Base-by-base conservation (phyloP, 1,140 invertebrate species). In the Aphelenchoides avenae region DNA sequence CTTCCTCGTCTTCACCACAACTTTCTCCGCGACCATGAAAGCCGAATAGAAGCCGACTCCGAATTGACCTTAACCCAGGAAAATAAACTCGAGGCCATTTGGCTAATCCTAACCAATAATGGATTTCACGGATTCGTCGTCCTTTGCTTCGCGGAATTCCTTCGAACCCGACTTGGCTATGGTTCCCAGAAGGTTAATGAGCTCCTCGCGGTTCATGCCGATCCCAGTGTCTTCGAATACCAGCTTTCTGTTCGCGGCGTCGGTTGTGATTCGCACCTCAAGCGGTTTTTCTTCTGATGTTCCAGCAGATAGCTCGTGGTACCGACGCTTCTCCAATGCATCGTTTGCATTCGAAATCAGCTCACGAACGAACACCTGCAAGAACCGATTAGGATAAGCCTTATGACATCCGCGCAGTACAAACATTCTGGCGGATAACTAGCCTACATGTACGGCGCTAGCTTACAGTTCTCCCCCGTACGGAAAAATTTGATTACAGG, bases 11-110 rank as follows among this genome's bases (percentile, higher is more conserved):
- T 82, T 93, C 0, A 97, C 91, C 75, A 92, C 88, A 13, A 96
- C 89, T 77, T 87, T 87, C 66, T 94, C 86, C 27, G 50, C 89
- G 1, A 96, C 91, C 87, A 96, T 95, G 77, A 96, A 96, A 0
- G 87, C 85, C 37, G 91, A 94, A 75, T 96, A 97, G 78, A 97
- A 97, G 7, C 93, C 93, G 13, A 97, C 93, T 58, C 92, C 93
- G 83, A 97, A 97, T 76, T 96, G 91, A 4, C 92, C 93, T 64
- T 56, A 52, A 43, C 43, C 33, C 22, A n/a, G 6, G 11, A 53
- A 24, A 39, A 20, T 37, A 22, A 42, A 26, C n/a, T 26, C 13
- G 11, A 34, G 20, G 44, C 27, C 22, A n/a, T 18, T 58, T 6
- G 9, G 5, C 3, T 1, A 57, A 63, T 1, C 34, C 24, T 26